Percentiles rank a stretch among this genome's conserved stretches.
Evolutionary conservation across 2,113 vertebrate species (phyloP).

Genomic region (Lampris megalopsis): DNA sequence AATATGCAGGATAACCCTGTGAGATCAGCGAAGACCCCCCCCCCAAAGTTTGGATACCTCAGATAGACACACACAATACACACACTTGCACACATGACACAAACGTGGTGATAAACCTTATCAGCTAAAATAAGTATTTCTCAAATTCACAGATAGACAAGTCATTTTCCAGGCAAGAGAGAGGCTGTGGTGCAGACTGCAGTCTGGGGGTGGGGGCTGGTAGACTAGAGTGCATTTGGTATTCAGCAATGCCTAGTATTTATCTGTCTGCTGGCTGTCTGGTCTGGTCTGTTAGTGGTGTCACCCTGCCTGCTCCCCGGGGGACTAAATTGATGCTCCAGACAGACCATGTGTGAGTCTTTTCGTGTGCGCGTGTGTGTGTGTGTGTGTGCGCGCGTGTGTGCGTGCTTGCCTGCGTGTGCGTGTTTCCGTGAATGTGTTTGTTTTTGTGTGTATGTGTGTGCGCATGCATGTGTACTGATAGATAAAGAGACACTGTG

Average conservation of each 20-base stretch:
- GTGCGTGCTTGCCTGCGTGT: slow-evolving; percentile 31
- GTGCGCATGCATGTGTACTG: neutral
- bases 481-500: slow-evolving; percentile 34
- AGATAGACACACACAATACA: slow-evolving; percentile 41
- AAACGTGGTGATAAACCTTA: slow-evolving; percentile 57
- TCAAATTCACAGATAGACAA: slow-evolving; percentile 64
- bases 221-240: slow-evolving; percentile 79
- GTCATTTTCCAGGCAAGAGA: slow-evolving; percentile 38
- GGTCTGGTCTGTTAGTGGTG: slow-evolving; percentile 78
- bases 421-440: neutral
- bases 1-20: slow-evolving; percentile 31
- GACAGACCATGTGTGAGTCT: slow-evolving; percentile 53
- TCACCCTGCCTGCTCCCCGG: slow-evolving; percentile 72
- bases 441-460: neutral
- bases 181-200: slow-evolving; percentile 39
- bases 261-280: slow-evolving; percentile 83
- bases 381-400: slow-evolving; percentile 32
- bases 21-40: slow-evolving; percentile 47
- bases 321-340: slow-evolving; percentile 77
- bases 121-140: slow-evolving; percentile 66
- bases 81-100: slow-evolving; percentile 19
- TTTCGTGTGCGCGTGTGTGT: slow-evolving; percentile 35
- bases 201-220: slow-evolving; percentile 52
- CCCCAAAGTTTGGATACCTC: slow-evolving; percentile 13
- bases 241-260: slow-evolving; percentile 80